Percentiles rank a stretch among this genome's conserved stretches.
Evolutionary conservation across 2,888 invertebrate genomes (phyloP).

Genomic region (Synergus laeviventris): DNA sequence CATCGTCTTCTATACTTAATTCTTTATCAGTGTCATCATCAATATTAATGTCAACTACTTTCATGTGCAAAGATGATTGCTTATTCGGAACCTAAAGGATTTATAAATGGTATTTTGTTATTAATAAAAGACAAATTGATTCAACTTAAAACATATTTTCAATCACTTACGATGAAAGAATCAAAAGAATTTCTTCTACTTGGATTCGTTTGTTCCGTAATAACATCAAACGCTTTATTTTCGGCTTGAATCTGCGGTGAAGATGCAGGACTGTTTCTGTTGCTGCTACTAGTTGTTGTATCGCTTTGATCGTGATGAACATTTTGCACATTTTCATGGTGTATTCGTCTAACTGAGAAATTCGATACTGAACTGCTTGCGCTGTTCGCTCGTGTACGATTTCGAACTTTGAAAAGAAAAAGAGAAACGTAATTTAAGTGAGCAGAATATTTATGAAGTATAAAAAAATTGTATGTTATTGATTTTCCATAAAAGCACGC

Average conservation of each 20-base stretch:
- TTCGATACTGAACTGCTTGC: not conserved
- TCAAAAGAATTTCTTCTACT: conserved; percentile 60
- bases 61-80: not conserved
- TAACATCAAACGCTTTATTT: conserved; percentile 65
- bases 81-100: not conserved
- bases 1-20: conserved; percentile 7
- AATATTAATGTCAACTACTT: not conserved
- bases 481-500: too few relatives aligned
- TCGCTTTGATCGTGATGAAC: not conserved
- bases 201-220: conserved; percentile 57
- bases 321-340: not conserved
- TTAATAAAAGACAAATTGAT: too few relatives aligned
- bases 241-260: conserved; percentile 50
- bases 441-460: too few relatives aligned
- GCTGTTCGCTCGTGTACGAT: conserved; percentile 42
- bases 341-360: not conserved
- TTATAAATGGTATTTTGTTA: not conserved
- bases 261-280: conserved; percentile 51
- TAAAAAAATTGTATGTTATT: too few relatives aligned
- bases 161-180: conserved; percentile 54
- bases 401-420: conserved; percentile 26
- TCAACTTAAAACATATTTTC: too few relatives aligned
- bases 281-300: conserved; percentile 17
- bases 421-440: not conserved
- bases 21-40: not conserved